Percentiles rank a stretch among this genome's conserved stretches.
These are phyloP conservation scores for Xiphophorus couchianus DNA, from an alignment of 2,113 vertebrate genomes.

Conservation along the genomic window DNA sequence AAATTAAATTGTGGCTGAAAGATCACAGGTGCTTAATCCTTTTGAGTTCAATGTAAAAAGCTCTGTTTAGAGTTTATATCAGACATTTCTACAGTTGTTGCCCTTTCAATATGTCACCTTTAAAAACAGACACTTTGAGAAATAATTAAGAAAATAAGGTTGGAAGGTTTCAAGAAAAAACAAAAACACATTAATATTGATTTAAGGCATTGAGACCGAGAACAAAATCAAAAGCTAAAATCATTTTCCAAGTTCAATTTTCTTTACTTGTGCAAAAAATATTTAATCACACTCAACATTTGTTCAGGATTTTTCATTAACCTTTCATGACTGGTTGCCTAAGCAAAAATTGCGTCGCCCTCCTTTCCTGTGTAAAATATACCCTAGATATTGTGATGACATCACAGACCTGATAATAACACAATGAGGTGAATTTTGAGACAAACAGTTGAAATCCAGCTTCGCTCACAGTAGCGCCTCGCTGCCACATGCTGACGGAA, in stretches of 20 bases:
- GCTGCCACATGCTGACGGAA: slow-evolving; percentile 55
- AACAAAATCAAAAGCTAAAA: too few species aligned
- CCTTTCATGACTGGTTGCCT: too few species aligned
- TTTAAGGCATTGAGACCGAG: too few species aligned
- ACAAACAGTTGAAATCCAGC: not conserved
- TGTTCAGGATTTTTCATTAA: too few species aligned
- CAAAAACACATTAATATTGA: too few species aligned
- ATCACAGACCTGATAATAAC: not conserved
- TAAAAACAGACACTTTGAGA: not conserved
- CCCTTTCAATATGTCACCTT: not conserved
- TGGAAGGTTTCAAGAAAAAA: too few species aligned
- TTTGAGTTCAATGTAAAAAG: too few species aligned
- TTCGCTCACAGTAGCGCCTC: not conserved
- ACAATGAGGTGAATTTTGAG: not conserved
- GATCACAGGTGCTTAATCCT: too few species aligned
- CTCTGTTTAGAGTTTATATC: too few species aligned
- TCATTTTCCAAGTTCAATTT: too few species aligned
- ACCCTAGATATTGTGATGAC: not conserved
- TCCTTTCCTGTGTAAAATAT: not conserved
- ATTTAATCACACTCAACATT: too few species aligned
- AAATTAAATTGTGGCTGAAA: not conserved
- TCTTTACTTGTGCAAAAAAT: too few species aligned
- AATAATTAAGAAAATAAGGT: not conserved
- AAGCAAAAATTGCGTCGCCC: not conserved
- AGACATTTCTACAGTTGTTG: not conserved